Base-by-base conservation (phyloP, 1,140 invertebrate genomes). In the Bombus huntii region DNA sequence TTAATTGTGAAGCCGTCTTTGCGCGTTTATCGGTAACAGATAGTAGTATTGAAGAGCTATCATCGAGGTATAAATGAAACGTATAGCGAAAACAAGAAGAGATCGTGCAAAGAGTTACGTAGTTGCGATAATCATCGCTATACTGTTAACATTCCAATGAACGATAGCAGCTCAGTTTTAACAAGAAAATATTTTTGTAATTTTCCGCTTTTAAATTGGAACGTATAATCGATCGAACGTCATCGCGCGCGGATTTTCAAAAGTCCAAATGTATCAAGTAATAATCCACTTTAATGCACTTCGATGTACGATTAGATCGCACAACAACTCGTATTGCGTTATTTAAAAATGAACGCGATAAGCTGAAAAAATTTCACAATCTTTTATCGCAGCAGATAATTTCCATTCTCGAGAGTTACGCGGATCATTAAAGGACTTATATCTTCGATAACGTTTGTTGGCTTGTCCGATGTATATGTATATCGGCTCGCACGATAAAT, bases 401-500 rank as follows among this genome's bases (percentile, higher is more conserved):
- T 62, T 83, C 9, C 42, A 31, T 39, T 42, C 25, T 39, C 53
- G 39, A 42, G 53, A 28, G 12, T 25, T 13, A 47, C 68, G 42
- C 57, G 68, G 39, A 62, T 80, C 57, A 42, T 85, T 80, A 62
- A 47, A 37, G 39, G 25, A 44, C 66, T 79, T 71, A 62, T 79
- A 59, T 85, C 57, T 37, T 37, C 57, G 39, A 31, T 84, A 72
- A 79, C 62, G 68, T 79, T 72, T 62, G 68, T 34, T 15, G 31
- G 53, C 15, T 47, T 62, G 37, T 72, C 5, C 47, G 53, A 47
- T 79, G 72, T 37, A 34, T 47, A n/a, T 53, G 47, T 80, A 44
- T 47, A 44, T 37, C 39, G 66, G 44, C 9, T 31, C 28, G 25
- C 44, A 31, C 62, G 83, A 84, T 84, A 85, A 85, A 85, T 81